Percentiles rank a stretch among this genome's conserved stretches.
These are phyloP conservation scores for Panagrolaimus sp. DNA, from an alignment of 1,140 invertebrate species.

Conservation along the genomic window DNA sequence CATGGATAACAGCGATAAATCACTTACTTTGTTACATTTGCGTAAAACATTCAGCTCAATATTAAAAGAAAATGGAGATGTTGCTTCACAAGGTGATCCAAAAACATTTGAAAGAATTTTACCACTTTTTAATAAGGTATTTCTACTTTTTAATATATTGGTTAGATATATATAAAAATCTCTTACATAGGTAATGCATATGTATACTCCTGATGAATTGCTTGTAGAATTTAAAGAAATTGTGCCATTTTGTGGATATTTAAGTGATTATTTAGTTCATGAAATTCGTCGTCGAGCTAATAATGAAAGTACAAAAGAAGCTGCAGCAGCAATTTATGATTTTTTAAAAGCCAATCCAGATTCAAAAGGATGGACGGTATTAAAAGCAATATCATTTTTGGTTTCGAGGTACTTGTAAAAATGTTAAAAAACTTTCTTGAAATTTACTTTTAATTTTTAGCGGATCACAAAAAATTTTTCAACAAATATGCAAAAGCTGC, in stretches of 20 bases:
- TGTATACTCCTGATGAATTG: constrained; percentile 68
- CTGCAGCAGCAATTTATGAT: constrained; percentile 45
- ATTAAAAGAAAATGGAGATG: constrained; percentile 37
- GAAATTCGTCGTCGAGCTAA: constrained; percentile 65
- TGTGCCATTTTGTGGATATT: constrained; percentile 36
- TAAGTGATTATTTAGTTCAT: constrained; percentile 48
- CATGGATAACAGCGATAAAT: constrained; percentile 16
- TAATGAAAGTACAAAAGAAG: constrained; percentile 71
- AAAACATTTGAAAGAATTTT: constrained; percentile 90
- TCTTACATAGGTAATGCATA: constrained; percentile 86
- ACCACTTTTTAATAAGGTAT: constrained; percentile 90
- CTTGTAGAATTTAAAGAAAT: constrained; percentile 55
- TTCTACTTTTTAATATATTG: constrained; percentile 71
- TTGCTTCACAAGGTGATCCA: constrained; percentile 64
- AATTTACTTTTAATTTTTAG: constrained; percentile 38
- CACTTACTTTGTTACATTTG: constrained; percentile 81
- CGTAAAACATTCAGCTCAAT: constrained; percentile 85
- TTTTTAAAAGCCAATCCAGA: constrained; percentile 39
- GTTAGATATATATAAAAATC: constrained; percentile 86
- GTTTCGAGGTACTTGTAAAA: constrained; percentile 39
- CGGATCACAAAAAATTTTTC: constrained; percentile 54
- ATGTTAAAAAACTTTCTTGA: neutral
- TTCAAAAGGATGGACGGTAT: constrained; percentile 42
- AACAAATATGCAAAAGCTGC: constrained; percentile 82
- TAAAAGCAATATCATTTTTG: constrained; percentile 45